Evolutionary conservation across 2,113 vertebrate species (phyloP).

Genomic region (Fregata magnificens): DNA sequence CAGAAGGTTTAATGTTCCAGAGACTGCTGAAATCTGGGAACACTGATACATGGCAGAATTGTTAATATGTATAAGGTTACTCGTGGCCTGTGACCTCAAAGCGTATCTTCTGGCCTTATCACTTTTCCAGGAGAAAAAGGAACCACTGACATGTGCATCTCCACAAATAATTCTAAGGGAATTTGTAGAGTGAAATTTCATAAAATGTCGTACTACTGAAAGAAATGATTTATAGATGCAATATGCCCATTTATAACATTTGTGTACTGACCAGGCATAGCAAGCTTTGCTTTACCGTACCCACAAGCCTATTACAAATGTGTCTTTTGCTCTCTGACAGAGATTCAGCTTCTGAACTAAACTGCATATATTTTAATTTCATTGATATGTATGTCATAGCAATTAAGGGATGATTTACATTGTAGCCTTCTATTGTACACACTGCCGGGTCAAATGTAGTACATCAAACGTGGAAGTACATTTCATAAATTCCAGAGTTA

Average conservation of each 20-base stretch:
- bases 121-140: slow-evolving; percentile 59
- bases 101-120: slow-evolving; percentile 60
- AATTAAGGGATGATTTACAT: slow-evolving; percentile 66
- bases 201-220: not conserved
- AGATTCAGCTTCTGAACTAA: slow-evolving; percentile 52
- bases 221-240: not conserved
- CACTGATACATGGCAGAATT: slow-evolving; percentile 56
- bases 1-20: slow-evolving; percentile 66
- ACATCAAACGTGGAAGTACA: slow-evolving; percentile 72
- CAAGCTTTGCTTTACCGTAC: not conserved
- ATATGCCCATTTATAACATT: not conserved
- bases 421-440: slow-evolving; percentile 38
- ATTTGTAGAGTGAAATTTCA: slow-evolving; percentile 32
- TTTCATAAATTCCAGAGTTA: slow-evolving; percentile 57
- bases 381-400: slow-evolving; percentile 41
- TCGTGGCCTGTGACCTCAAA: slow-evolving; percentile 61
- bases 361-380: slow-evolving; percentile 50
- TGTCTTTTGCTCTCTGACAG: not conserved
- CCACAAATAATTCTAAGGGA: slow-evolving; percentile 10
- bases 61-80: slow-evolving; percentile 73
- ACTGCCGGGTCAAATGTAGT: slow-evolving; percentile 71
- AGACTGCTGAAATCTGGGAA: slow-evolving; percentile 53
- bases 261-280: not conserved
- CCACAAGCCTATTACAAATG: not conserved
- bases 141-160: slow-evolving; percentile 19